Evolutionary conservation across 2,888 invertebrate species (phyloP).

Genomic region (Antheraea yamamai): DNA sequence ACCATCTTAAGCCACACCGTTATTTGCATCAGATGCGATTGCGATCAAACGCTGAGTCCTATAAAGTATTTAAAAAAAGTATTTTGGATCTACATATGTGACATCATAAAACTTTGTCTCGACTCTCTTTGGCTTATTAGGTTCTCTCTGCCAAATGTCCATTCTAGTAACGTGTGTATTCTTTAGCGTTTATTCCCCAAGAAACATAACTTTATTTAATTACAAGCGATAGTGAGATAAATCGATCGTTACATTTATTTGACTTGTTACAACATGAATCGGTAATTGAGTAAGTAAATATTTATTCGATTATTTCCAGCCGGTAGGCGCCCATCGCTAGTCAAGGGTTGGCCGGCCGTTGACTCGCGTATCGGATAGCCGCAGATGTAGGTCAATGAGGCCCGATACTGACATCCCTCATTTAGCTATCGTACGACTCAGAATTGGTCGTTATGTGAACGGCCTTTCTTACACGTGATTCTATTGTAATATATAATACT

Average conservation of each 20-base stretch:
- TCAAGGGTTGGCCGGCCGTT: constrained; percentile 29
- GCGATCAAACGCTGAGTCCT: too few species aligned
- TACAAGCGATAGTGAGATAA: neutral
- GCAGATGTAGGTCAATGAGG: constrained; percentile 37
- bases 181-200: neutral
- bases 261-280: neutral
- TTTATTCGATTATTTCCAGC: neutral
- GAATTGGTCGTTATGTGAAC: constrained; percentile 6
- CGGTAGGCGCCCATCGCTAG: neutral
- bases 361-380: constrained; percentile 33
- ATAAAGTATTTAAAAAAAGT: too few species aligned
- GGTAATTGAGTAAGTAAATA: neutral
- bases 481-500: neutral
- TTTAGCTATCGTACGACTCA: constrained; percentile 2
- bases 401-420: constrained; percentile 11
- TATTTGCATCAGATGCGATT: too few species aligned
- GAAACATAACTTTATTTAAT: neutral
- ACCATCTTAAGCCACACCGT: too few species aligned
- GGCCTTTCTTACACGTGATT: neutral
- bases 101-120: too few species aligned
- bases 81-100: too few species aligned
- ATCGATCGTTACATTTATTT: neutral
- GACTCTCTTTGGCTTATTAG: too few species aligned
- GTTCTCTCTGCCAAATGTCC: too few species aligned
- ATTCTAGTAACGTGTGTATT: neutral